A percentile compares a stretch with the other conserved stretches of the same genome.
phyloP scores from a whole-genome alignment of 2,888 invertebrate species.

The Mesorhabditis sp. region DNA sequence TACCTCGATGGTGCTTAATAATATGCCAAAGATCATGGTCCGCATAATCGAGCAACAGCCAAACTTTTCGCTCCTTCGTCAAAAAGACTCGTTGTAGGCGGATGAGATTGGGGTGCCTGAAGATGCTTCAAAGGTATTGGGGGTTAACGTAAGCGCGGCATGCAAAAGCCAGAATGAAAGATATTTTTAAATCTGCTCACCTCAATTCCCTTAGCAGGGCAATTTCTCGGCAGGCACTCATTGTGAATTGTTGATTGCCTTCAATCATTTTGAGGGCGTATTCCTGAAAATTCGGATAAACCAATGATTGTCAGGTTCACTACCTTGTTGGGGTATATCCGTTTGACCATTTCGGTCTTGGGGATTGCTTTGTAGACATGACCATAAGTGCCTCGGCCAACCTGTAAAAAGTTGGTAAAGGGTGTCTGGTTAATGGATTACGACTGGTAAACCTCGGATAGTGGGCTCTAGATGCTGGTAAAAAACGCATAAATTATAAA shows the following conservation, averaged over 20 bases:
- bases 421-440: neutral
- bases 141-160: too few relatives aligned
- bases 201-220: slow-evolving; percentile 86
- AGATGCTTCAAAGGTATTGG: slow-evolving; percentile 7
- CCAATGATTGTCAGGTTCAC: slow-evolving; percentile 13
- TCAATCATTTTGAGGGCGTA: slow-evolving; percentile 98
- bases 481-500: too few relatives aligned
- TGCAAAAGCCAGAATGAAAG: neutral
- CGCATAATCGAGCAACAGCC: slow-evolving; percentile 94
- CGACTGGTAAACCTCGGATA: neutral
- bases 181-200: slow-evolving; percentile 23
- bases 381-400: slow-evolving; percentile 59
- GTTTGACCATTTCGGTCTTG: slow-evolving; percentile 16
- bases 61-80: slow-evolving; percentile 64
- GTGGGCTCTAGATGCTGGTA: too few relatives aligned
- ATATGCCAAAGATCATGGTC: slow-evolving; percentile 99
- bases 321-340: neutral
- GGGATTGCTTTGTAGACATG: slow-evolving; percentile 75
- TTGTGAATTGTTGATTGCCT: slow-evolving; percentile 87
- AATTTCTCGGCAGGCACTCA: slow-evolving; percentile 95
- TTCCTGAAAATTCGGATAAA: slow-evolving; percentile 66
- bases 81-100: slow-evolving; percentile 91
- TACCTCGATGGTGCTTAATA: slow-evolving; percentile 95
- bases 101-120: slow-evolving; percentile 81
- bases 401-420: slow-evolving; percentile 22